Conservation (phyloP, 2,113 vertebrate species). For the Globicephala melas region DNA sequence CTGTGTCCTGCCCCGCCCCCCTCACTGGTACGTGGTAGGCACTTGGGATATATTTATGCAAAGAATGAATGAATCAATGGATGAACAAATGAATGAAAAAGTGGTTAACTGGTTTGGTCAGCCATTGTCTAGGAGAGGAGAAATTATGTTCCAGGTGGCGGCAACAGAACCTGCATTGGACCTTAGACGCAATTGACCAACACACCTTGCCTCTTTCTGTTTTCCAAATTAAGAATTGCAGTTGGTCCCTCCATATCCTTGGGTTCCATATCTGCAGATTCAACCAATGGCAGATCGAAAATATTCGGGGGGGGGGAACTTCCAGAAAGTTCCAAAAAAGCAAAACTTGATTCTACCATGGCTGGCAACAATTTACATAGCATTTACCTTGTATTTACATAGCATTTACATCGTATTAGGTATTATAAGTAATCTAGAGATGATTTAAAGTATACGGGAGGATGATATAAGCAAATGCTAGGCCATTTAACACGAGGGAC, state of each 20-base stretch:
- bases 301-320: background rate
- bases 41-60: background rate
- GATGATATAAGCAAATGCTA: background rate
- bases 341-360: background rate
- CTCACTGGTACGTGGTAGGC: background rate
- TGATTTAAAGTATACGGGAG: background rate
- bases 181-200: background rate
- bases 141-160: background rate
- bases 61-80: background rate
- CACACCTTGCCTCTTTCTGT: background rate
- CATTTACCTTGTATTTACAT: background rate
- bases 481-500: background rate
- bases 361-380: background rate
- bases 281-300: background rate
- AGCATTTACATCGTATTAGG: background rate
- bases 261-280: background rate
- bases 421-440: background rate
- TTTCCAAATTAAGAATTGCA: background rate
- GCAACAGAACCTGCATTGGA: background rate
- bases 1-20: background rate
- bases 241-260: background rate
- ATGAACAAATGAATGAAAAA: background rate
- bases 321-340: background rate
- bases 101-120: background rate
- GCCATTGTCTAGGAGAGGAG: background rate